Evolutionary conservation across 2,888 invertebrate genomes (phyloP).

Genomic region (Taphrorychus bicolor): DNA sequence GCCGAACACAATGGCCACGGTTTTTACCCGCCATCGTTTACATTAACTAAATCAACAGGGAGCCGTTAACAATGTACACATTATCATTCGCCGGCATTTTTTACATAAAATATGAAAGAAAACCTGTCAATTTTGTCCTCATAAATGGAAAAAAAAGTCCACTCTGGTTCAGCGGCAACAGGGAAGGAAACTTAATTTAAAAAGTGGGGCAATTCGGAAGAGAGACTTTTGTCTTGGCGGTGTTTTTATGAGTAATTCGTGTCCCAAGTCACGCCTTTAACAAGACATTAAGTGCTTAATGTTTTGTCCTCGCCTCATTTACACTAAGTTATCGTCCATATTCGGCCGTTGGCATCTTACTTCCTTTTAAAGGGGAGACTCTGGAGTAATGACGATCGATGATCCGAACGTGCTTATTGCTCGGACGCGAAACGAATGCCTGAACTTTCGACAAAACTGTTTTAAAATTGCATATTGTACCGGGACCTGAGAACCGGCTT

Average conservation of each 20-base stretch:
- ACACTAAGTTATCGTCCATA: slow-evolving; percentile 47
- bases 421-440: slow-evolving; percentile 19
- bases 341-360: slow-evolving; percentile 21
- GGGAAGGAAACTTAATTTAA: neutral
- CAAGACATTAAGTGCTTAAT: slow-evolving; percentile 55
- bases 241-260: slow-evolving; percentile 52
- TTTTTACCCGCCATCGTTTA: slow-evolving; percentile 2
- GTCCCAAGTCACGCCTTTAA: slow-evolving; percentile 54
- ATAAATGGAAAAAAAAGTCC: neutral
- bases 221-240: slow-evolving; percentile 10
- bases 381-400: slow-evolving; percentile 27
- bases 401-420: slow-evolving; percentile 32
- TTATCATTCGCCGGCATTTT: neutral
- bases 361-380: slow-evolving; percentile 4
- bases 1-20: slow-evolving; percentile 1
- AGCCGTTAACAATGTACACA: neutral
- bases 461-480: slow-evolving; percentile 18
- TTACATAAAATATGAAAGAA: neutral
- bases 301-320: slow-evolving; percentile 52
- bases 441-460: neutral
- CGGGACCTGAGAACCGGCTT: neutral
- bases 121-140: neutral
- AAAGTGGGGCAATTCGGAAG: neutral
- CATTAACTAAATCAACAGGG: neutral
- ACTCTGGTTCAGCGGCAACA: no score